Base-by-base conservation (phyloP, 2,113 vertebrate species). In the Tachysurus vachellii region DNA sequence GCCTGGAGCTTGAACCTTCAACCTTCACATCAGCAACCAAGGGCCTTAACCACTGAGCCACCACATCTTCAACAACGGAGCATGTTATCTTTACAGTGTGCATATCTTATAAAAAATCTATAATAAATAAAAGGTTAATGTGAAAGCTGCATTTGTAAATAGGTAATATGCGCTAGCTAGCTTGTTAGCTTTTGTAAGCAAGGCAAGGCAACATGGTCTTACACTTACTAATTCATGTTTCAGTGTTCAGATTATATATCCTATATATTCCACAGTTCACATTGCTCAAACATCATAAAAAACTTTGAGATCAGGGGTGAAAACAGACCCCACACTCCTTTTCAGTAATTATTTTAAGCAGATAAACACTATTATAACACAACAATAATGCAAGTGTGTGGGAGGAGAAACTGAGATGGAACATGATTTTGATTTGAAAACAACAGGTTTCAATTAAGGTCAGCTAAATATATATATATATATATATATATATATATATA, bases 381-480 rank as follows among this genome's bases (percentile, higher is more conserved):
- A 70, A 50, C 66, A 53, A 73, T 23, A 82, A 36, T 71, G 31
- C 75, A 59, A 83, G 28, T 82, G 28, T 10, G n/a, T 66, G 57
- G 19, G 21, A 64, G 42, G 62, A 80, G 68, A 23, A 70, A 75
- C 77, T 66, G 82, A 85, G 66, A 61, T 66, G 83, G 79, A 73
- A 66, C 44, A 73, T 61, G 66, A 81, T 12, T 64, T n/a, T 54
- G 31, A 44, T 73, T 73, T 21, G 3, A 73, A 73, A 84, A 80
- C 14, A 71, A 53, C 26, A 85, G 76, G 70, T 70, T 62, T 66
- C 57, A 81, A 70, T 71, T 71, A 42, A 70, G 36, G 70, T 73
- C 36, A 31, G 5, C 28, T 6, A 2, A 17, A 31, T 50, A 50
- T 50, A 50, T 50, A 80, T 77, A 81, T 79, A 61, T 50, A 31